Conservation (phyloP, 2,888 invertebrate species). For the Melipona bicolor region DNA sequence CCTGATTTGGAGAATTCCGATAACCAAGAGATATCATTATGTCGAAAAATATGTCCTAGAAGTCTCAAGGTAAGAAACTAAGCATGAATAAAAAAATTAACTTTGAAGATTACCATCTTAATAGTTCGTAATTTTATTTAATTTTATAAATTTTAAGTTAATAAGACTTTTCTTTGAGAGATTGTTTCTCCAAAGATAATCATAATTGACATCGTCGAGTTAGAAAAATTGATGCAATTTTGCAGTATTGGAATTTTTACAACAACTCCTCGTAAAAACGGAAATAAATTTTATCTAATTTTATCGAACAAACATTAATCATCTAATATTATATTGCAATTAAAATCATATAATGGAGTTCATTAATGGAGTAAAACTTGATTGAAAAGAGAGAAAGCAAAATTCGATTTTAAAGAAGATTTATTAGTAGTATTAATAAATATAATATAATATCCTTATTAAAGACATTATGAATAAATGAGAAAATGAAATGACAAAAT, state of each 20-base stretch:
- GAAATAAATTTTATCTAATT: background rate
- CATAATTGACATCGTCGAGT: too few species aligned
- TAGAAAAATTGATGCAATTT: background rate
- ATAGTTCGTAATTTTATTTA: background rate
- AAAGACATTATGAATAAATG: background rate
- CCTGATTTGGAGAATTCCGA: conserved; percentile 88
- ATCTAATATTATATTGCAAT: background rate
- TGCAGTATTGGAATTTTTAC: background rate
- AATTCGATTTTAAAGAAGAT: too few species aligned
- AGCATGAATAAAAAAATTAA: background rate
- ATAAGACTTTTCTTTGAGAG: background rate
- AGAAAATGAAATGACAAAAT: background rate
- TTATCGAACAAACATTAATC: background rate
- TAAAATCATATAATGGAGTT: too few species aligned
- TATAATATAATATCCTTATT: background rate
- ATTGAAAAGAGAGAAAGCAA: background rate
- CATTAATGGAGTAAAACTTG: background rate
- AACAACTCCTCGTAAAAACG: background rate
- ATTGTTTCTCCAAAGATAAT: background rate
- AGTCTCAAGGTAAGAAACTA: conserved; percentile 91
- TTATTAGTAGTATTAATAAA: too few species aligned
- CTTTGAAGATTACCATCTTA: background rate
- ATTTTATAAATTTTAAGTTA: background rate
- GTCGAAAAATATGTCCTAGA: conserved; percentile 96
- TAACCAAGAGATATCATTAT: conserved; percentile 92